Percentiles rank a stretch among this genome's conserved stretches.
Evolutionary conservation across 2,797 vertebrate species (phyloP).

Genomic region (Cephalopachus bancanus): DNA sequence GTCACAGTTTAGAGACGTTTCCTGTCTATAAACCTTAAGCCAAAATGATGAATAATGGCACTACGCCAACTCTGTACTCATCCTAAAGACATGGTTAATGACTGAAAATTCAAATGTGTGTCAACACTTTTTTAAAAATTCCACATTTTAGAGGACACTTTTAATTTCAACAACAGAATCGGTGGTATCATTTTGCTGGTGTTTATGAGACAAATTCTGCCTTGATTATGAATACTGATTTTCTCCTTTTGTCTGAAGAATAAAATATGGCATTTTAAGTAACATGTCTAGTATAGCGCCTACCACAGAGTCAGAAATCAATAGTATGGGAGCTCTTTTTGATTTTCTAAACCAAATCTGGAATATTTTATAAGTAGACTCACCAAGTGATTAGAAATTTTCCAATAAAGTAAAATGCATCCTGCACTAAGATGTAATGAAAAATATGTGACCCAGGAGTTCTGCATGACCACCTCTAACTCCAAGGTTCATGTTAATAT

Average conservation of each 20-base stretch:
- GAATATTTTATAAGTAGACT: neutral
- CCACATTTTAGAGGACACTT: neutral
- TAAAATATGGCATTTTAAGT: neutral
- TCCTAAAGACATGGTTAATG: neutral
- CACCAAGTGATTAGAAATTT: neutral
- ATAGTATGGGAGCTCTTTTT: neutral
- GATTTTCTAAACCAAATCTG: constrained; percentile 4
- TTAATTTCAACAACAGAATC: neutral
- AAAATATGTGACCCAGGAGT: neutral
- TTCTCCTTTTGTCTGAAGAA: neutral
- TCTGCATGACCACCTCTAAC: neutral
- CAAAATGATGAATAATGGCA: neutral
- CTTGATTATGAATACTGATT: neutral
- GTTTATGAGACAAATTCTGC: neutral
- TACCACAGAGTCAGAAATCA: neutral
- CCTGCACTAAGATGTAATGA: neutral
- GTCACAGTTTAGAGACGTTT: neutral
- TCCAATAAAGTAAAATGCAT: neutral
- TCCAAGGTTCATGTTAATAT: neutral
- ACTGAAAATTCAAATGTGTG: neutral
- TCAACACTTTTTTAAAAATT: neutral
- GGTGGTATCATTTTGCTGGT: neutral
- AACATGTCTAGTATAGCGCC: neutral
- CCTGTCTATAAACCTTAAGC: neutral
- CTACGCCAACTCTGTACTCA: neutral